Evolutionary conservation across 37 sponge, comb jelly and placozoan genomes (phyloP).

Genomic region (Oopsacas minuta): DNA sequence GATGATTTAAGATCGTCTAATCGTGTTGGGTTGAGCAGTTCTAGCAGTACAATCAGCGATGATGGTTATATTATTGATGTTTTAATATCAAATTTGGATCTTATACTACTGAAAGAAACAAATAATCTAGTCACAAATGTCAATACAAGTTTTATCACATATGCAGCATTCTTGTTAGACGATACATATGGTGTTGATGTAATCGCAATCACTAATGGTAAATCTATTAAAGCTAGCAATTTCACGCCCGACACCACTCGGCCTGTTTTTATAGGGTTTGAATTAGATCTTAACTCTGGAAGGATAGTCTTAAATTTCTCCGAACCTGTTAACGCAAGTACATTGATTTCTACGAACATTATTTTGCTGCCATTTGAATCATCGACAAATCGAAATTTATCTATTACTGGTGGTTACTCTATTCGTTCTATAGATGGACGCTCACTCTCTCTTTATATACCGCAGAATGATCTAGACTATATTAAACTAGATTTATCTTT

Average conservation of each 20-base stretch:
- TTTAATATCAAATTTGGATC: constrained; percentile 47
- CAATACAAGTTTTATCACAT: constrained; percentile 49
- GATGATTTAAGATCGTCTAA: constrained; percentile 21
- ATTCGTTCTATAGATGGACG: neutral
- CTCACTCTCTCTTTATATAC: neutral
- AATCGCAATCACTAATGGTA: constrained; percentile 57
- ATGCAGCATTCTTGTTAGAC: constrained; percentile 51
- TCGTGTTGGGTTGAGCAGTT: constrained; percentile 40
- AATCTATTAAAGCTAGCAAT: constrained; percentile 35
- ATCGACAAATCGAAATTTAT: neutral
- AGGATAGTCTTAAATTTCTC: constrained; percentile 46
- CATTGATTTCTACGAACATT: constrained; percentile 21
- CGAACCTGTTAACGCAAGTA: constrained; percentile 35
- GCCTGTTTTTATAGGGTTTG: constrained; percentile 41
- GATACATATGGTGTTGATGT: constrained; percentile 66
- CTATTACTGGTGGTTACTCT: neutral
- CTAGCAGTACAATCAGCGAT: constrained; percentile 23
- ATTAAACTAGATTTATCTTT: neutral
- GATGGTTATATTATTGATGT: constrained; percentile 56
- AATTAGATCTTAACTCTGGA: constrained; percentile 55
- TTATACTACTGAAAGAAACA: constrained; percentile 56
- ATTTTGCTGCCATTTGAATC: neutral
- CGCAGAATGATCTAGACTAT: neutral
- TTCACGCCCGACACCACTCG: constrained; percentile 45
- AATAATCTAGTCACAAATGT: constrained; percentile 29